Evolutionary conservation across 1,140 invertebrate species (phyloP).

Genomic region (Caligus rogercresseyi): DNA sequence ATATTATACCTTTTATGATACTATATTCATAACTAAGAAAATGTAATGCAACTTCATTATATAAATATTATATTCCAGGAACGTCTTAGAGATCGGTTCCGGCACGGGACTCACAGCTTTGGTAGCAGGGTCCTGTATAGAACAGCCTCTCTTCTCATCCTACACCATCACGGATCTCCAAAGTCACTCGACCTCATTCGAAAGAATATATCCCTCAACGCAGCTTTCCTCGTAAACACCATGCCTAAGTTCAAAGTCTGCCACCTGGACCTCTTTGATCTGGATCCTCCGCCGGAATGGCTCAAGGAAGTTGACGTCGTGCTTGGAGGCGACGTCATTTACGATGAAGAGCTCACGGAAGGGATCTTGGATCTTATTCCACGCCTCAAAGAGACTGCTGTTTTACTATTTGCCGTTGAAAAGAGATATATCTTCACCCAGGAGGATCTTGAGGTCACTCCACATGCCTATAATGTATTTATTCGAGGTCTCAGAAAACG

Average conservation of each 20-base stretch:
- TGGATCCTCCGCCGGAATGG: too few species aligned
- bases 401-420: neutral
- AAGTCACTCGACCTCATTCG: too few species aligned
- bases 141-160: neutral
- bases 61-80: too few species aligned
- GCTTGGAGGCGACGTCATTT: neutral
- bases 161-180: neutral
- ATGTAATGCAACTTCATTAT: too few species aligned
- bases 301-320: neutral
- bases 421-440: neutral
- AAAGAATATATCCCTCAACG: too few species aligned
- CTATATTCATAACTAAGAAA: too few species aligned
- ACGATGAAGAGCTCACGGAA: neutral
- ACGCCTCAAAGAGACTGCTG: neutral
- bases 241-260: too few species aligned
- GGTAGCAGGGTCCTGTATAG: neutral
- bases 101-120: neutral
- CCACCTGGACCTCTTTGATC: too few species aligned
- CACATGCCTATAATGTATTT: neutral
- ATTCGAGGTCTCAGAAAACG: neutral
- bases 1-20: too few species aligned
- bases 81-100: neutral
- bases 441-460: neutral
- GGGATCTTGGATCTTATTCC: neutral
- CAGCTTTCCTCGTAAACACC: too few species aligned